Evolutionary conservation across 2,888 invertebrate genomes (phyloP).

Genomic region (Caenorhabditis sp.): DNA sequence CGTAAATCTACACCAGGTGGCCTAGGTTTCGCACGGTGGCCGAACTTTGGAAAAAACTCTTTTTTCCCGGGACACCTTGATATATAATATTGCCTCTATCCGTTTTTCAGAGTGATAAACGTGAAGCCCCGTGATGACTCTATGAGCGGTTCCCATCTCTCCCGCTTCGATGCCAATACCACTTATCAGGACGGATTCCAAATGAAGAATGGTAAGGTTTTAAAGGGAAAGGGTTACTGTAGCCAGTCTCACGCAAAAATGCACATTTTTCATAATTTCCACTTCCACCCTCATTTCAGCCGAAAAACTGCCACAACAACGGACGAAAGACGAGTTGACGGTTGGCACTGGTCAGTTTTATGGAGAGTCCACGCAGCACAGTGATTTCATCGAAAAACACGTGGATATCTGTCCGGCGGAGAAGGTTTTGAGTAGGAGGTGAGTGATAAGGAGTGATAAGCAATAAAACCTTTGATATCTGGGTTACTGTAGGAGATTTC

Average conservation of each 20-base stretch:
- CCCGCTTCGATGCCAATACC: conserved; percentile 57
- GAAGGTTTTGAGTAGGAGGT: conserved; percentile 71
- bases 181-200: conserved; percentile 63
- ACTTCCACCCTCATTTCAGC: conserved; percentile 29
- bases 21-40: too few relatives aligned
- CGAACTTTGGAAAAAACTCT: too few relatives aligned
- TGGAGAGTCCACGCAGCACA: conserved; percentile 69
- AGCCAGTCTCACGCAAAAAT: background rate
- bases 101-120: conserved; percentile 41
- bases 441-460: background rate
- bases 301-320: conserved; percentile 30
- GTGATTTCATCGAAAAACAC: conserved; percentile 66
- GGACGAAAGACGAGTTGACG: conserved; percentile 49
- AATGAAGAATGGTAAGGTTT: conserved; percentile 46
- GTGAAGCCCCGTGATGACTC: conserved; percentile 57
- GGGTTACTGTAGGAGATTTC: too few relatives aligned
- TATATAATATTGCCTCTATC: too few relatives aligned
- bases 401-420: conserved; percentile 74
- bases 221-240: background rate
- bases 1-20: too few relatives aligned
- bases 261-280: background rate
- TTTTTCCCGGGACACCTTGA: too few relatives aligned
- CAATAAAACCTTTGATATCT: background rate
- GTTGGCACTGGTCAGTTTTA: conserved; percentile 63
- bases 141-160: conserved; percentile 11